Evolutionary conservation across 2,113 vertebrate genomes (phyloP).

Genomic region (Plotosus lineatus): DNA sequence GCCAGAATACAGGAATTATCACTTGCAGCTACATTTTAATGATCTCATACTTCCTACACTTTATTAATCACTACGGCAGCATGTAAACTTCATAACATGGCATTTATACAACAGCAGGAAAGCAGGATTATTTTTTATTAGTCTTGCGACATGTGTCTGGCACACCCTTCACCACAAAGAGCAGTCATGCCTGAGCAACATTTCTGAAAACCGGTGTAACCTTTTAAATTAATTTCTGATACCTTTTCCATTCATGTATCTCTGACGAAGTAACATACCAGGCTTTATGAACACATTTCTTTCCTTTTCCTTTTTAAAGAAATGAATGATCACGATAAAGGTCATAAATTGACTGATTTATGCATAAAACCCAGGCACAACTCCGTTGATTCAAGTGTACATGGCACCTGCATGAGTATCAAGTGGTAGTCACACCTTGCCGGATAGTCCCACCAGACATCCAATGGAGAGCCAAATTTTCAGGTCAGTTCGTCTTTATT

Average conservation of each 20-base stretch:
- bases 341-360: not conserved
- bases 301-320: not conserved
- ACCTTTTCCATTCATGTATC: not conserved
- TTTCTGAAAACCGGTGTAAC: conserved; percentile 1
- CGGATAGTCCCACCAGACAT: no score
- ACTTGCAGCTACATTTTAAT: not conserved
- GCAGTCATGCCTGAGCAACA: not conserved
- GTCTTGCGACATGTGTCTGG: conserved; percentile 28
- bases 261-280: not conserved
- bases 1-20: conserved; percentile 17
- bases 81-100: not conserved
- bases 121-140: not conserved
- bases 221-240: not conserved
- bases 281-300: not conserved
- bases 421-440: no score
- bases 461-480: no score
- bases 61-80: not conserved
- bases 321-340: not conserved
- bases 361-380: not conserved
- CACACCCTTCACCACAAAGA: conserved; percentile 21
- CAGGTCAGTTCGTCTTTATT: no score
- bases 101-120: conserved; percentile 16
- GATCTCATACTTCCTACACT: not conserved
- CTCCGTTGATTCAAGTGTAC: no score
- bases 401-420: no score